Percentiles rank a stretch among this genome's conserved stretches.
Conservation (phyloP, 2,797 vertebrate species). For the Acridotheres tristis region DNA sequence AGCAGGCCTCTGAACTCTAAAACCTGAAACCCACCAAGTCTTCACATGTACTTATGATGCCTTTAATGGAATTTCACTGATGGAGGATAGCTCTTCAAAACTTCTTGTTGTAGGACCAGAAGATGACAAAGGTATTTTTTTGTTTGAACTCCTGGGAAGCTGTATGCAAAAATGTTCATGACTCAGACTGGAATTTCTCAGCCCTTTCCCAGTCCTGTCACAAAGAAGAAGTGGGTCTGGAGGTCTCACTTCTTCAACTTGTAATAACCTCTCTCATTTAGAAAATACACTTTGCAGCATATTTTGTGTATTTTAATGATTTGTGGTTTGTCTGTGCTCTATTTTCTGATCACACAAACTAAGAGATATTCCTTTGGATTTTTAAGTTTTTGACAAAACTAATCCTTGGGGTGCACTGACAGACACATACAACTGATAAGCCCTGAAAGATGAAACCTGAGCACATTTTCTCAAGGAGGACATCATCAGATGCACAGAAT, state of each 20-base stretch:
- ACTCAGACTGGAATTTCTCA: not conserved
- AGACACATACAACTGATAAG: not conserved
- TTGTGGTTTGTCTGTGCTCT: not conserved
- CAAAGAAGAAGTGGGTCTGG: not conserved
- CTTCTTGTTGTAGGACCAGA: not conserved
- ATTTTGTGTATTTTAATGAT: not conserved
- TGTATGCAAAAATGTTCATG: not conserved
- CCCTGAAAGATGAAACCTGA: not conserved
- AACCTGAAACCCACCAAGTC: not conserved
- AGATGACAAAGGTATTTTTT: not conserved
- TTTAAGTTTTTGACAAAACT: not conserved
- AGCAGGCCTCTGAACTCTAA: not conserved
- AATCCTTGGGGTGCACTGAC: not conserved
- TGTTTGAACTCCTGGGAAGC: not conserved
- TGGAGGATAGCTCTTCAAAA: not conserved
- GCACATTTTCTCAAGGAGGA: not conserved
- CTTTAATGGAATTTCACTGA: not conserved
- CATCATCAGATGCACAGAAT: not conserved
- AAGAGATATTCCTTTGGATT: not conserved
- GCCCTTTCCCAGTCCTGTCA: not conserved
- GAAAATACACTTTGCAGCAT: not conserved
- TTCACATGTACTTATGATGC: not conserved
- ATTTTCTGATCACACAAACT: not conserved
- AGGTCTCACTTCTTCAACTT: not conserved
- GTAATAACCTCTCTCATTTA: not conserved